Evolutionary conservation across 2,888 invertebrate species (phyloP), one percentile per base, ranked within the genome.

Genomic region (Synanthedon vespiformis): DNA sequence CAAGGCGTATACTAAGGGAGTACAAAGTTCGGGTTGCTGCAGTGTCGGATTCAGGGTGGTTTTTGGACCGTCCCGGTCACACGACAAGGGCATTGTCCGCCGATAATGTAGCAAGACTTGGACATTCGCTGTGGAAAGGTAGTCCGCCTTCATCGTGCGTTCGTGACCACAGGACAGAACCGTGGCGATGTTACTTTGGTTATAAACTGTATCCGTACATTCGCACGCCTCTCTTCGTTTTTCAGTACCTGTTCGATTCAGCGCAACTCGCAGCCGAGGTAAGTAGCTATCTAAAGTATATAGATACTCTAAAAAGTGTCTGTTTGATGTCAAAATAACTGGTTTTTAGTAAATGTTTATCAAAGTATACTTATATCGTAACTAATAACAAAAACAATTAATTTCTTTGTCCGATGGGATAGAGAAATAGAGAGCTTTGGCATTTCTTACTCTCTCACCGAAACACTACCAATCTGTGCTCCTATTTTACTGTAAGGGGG

Each of bases 161-260:
- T 18, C 88, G 91, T 50, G 89, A 91, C 54, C 91, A 95, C 66
- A 80, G 86, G 4, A 74, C 87, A 1, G 95, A 96, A 65, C 94
- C 94, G 0, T 97, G 97, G 97, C 89, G 94, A 58, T 97, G 97
- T 72, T 97, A 95, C 74, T 97, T 97, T 68, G 97, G 97, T 4
- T 96, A 97, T 74, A 89, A 94, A 18, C 81, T 97, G 3, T 97
- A 97, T 75, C 94, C 95, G 12, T 93, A 95, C 8, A 82, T 97
- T 18, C 92, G 93, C 75, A 97, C 95, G 51, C 96, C 97, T 0
- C 88, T 97, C 27, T 98, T 97, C 74, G 93, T 98, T 22, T 95
- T 97, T 74, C 97, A 97, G 89, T 97, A 96, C 92, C 88, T 97
- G 51, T 97, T 96, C 75, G 97, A 98, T 74, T 96, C 97, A 70